Base-by-base conservation (phyloP, 2,797 vertebrate species). In the Lerista edwardsae region DNA sequence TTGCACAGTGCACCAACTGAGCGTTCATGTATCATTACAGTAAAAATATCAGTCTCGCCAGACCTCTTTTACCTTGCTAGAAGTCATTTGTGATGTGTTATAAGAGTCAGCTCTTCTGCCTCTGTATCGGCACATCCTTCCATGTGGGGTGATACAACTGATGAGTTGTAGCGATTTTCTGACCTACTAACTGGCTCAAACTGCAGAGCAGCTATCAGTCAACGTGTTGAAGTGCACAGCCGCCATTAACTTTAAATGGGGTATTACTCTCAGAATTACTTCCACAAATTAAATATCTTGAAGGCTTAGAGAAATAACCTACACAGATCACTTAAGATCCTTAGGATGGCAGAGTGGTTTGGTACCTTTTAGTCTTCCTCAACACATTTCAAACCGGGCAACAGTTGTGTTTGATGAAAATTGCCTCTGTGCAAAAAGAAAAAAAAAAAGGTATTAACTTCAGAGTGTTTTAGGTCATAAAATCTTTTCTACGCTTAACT, bases 181-280 rank as follows among this genome's bases (percentile, higher is more conserved):
- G 79, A 77, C 75, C 79, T 77, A 51, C 84, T 86, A 76, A 76
- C 84, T 77, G 79, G 65, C 73, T 86, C 73, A 71, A 82, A 82
- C 31, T 71, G 65, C 57, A 51, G 29, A 77, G 65, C 59, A 77
- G 65, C 73, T 86, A 86, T 86, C 79, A 82, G 79, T 86, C 84
- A 86, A 82, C 77, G 79, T 77, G 67, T 71, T 86, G 81, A 82
- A 86, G 79, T 82, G 84, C 79, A 86, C 55, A 77, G 73, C 73
- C 76, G 82, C 84, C 84, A 86, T 86, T 86, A 82, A 82, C 84
- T 82, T 86, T 76, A 86, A 82, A 86, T 77, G 84, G 84, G 84
- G 82, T 75, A 68, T 75, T 87, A 83, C 75, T 83, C 69, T 75
- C 21, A 57, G 71, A 79, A 79, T 87, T 87, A 87, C 71, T 87